These are phyloP conservation scores for human DNA, from an alignment of 2,113 vertebrate genomes.

Conservation along the genomic window GRCh38 chr5:3013001-3013500, in stretches of 20 bases:
- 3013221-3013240: background rate
- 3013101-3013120: fast-evolving
- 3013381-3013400: background rate
- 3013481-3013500: slow-evolving; percentile 77
- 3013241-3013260: background rate
- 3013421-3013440: slow-evolving; percentile 34
- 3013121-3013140: background rate
- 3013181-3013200: too few species aligned
- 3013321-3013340: background rate
- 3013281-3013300: background rate
- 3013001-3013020: background rate
- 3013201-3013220: background rate
- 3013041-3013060: fast-evolving
- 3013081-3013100: fast-evolving
- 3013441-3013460: slow-evolving; percentile 63
- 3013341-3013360: background rate
- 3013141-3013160: too few species aligned
- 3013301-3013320: background rate
- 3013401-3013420: background rate
- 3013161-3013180: background rate
- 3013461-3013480: slow-evolving; percentile 75
- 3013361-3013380: background rate
- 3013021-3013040: background rate
- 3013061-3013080: fast-evolving
- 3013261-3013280: fast-evolving